Conservation (phyloP, 2,113 vertebrate genomes). For the Pelvicachromis taeniatus region DNA sequence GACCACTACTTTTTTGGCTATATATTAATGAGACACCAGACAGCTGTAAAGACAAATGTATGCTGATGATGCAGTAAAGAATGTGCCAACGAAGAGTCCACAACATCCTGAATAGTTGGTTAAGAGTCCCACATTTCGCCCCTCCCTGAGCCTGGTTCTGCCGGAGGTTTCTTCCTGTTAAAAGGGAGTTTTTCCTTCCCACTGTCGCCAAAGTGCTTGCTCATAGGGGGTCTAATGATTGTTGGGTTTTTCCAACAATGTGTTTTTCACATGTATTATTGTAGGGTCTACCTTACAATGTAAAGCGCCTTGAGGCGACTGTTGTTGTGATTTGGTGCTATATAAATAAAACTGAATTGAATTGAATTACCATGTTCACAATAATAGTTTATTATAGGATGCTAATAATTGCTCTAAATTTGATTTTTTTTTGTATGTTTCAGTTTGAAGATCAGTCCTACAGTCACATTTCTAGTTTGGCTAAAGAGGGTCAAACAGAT, state of each 20-base stretch:
- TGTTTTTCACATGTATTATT: too few relatives aligned
- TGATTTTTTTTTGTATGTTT: not conserved
- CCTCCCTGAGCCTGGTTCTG: too few relatives aligned
- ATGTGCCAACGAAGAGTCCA: not conserved
- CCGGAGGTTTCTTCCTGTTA: too few relatives aligned
- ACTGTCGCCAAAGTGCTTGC: too few relatives aligned
- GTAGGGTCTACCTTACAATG: too few relatives aligned
- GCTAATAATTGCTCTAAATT: not conserved
- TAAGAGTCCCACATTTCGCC: not conserved
- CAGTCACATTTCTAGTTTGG: not conserved
- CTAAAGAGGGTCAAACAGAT: not conserved
- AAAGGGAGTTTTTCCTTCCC: too few relatives aligned
- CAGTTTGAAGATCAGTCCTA: not conserved
- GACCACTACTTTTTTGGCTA: not conserved
- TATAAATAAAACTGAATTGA: too few relatives aligned
- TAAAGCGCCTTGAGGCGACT: too few relatives aligned
- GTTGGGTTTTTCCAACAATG: too few relatives aligned
- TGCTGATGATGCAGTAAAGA: not conserved
- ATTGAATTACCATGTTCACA: not conserved
- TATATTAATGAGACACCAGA: not conserved
- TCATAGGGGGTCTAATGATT: too few relatives aligned
- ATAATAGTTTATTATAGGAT: not conserved
- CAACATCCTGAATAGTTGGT: not conserved
- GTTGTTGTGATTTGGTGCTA: too few relatives aligned
- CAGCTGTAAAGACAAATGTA: not conserved